Base-by-base conservation (phyloP, 2,797 vertebrate genomes). In the Orestias chungarensis region DNA sequence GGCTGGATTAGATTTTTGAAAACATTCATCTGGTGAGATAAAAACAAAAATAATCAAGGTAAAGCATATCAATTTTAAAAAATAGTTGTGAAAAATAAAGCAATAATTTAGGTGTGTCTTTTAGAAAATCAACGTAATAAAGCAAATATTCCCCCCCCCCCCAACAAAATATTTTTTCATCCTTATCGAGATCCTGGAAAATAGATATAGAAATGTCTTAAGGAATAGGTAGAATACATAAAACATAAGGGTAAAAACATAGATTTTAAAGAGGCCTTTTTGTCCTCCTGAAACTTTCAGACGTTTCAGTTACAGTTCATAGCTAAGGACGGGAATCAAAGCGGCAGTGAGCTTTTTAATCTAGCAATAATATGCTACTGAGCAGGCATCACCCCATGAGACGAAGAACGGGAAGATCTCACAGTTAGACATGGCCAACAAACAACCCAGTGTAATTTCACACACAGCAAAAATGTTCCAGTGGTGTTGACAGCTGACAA, bases 381-480 rank as follows among this genome's bases (percentile, higher is more conserved):
- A 74, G 49, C 47, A 73, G 74, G 62, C 75, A 66, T 75, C 67
- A 40, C 65, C 44, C 59, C 71, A 74, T 65, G 55, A 82, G 78
- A 71, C 44, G 33, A 18, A 33, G 64, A 54, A 75, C 62, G 23
- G 46, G 68, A 67, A 75, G 43, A 68, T 76, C 11, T 50, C 79
- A 70, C 70, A 59, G 72, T 55, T 54, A 68, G 40, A n/a, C 62
- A 57, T 54, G 50, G 66, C 67, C 73, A 77, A 74, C 73, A 78
- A 73, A 78, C 68, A 73, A 78, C 68, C 68, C 81, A 73, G 55
- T 70, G 68, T 52, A 59, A 61, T 74, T 86, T 84, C 77, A 83
- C 86, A 89, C 81, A 59, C 66, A 75, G 71, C 87, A 82, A 87
- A 90, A 84, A 86, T 86, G 82, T 86, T 84, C 82, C 82, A 52